Conservation (phyloP, 2,888 invertebrate species). For the Andrena hattorfiana region DNA sequence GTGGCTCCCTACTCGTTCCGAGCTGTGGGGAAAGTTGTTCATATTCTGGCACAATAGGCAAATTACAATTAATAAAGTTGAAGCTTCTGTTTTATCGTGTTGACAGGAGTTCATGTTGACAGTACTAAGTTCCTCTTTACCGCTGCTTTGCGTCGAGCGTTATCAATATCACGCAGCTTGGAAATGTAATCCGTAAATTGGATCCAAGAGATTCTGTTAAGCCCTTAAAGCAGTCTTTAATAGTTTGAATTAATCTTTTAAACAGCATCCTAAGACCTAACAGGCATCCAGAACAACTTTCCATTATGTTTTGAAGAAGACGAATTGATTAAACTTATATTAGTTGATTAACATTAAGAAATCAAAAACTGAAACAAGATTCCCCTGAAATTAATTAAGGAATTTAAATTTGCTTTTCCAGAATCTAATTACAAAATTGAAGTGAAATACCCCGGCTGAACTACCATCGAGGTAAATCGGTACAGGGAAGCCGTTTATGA, state of each 20-base stretch:
- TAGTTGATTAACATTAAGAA: background rate
- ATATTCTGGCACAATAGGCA: slow-evolving; percentile 11
- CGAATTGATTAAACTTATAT: slow-evolving; percentile 1
- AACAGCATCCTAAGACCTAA: background rate
- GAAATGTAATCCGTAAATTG: slow-evolving; percentile 10
- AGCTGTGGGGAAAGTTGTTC: slow-evolving; percentile 48
- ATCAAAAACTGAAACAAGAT: background rate
- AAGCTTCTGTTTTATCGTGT: slow-evolving; percentile 16
- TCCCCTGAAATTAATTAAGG: background rate
- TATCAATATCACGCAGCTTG: slow-evolving; percentile 8
- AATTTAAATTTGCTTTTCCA: background rate
- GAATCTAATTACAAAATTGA: no score
- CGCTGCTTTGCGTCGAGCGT: background rate
- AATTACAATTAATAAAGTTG: slow-evolving; percentile 59
- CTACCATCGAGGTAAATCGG: no score
- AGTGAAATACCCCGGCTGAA: no score
- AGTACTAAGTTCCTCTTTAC: slow-evolving; percentile 3
- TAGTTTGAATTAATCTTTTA: background rate
- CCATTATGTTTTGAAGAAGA: background rate
- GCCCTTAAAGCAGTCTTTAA: slow-evolving; percentile 4
- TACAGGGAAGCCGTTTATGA: no score
- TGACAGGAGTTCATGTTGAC: background rate
- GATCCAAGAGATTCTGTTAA: background rate
- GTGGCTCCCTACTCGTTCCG: slow-evolving; percentile 45
- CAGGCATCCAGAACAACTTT: background rate